Base-by-base conservation (phyloP, 2,888 invertebrate species). In the Sclerodermus sp. region DNA sequence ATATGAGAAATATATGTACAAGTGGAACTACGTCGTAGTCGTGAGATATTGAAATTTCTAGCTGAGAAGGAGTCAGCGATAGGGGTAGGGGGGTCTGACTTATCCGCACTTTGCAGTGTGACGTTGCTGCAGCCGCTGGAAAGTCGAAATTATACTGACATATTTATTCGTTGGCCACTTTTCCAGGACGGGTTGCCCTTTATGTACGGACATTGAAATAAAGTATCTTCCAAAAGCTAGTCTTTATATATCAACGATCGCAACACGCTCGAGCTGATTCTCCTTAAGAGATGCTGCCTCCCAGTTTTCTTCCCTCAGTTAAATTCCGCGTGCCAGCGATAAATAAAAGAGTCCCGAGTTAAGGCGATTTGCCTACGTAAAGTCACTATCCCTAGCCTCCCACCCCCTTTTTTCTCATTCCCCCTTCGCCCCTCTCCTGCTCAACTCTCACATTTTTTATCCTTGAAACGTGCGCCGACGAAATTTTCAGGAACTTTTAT, bases 161-260 rank as follows among this genome's bases (percentile, higher is more conserved):
- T 34, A 52, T 47, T 47, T 52, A 52, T 51, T 50, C 42, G 49
- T 13, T 37, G 44, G 39, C 16, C 31, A 42, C 37, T 34, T 34
- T 12, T 43, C 15, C 16, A 18, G 39, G 23, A 23, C 9, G 16
- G 30, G 30, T 44, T 32, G 14, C 40, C n/a, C 9, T 16, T 40
- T 40, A 15, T 16, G 14, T 23, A 23, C 8, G 23, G 17, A 37
- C 51, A 53, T 60, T 48, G 49, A 52, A 49, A 55, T 55, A 55
- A 60, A 58, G 51, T 55, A 58, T 60, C 48, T n/a, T n/a, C 53
- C 29, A 43, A 38, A 47, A 57, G 57, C 47, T 50, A 37, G 56
- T 45, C 53, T 47, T 47, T 57, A 49, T n/a, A n/a, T 39, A 60
- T 60, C 59, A 60, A 42, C 57, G 57, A 60, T 60, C 57, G 56